Conservation (phyloP, 2,113 vertebrate genomes). For the Nothocercus nigrocapillus region DNA sequence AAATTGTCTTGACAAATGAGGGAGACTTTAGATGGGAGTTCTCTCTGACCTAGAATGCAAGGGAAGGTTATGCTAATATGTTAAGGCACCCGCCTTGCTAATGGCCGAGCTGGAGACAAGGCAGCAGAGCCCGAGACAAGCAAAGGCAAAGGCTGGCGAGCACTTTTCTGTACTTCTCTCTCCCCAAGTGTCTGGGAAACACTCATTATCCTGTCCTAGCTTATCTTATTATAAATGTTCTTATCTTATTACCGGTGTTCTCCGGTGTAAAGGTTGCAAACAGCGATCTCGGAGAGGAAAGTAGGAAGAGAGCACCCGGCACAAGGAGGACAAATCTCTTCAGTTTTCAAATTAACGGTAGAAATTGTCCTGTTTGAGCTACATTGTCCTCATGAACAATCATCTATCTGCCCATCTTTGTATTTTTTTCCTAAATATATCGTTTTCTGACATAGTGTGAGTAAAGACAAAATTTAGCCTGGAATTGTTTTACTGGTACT, state of each 20-base stretch:
- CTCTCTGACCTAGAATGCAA: conserved; percentile 50
- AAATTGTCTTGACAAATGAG: conserved; percentile 71
- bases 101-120: conserved; percentile 33
- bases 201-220: conserved; percentile 54
- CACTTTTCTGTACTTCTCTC: conserved; percentile 27
- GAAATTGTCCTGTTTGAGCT: neutral
- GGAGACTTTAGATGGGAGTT: conserved; percentile 58
- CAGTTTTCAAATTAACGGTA: conserved; percentile 9
- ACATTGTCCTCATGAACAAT: neutral
- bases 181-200: conserved; percentile 48
- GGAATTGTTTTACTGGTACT: neutral
- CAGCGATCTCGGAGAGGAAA: conserved; percentile 29
- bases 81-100: conserved; percentile 47
- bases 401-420: neutral
- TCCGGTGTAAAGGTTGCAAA: conserved; percentile 10
- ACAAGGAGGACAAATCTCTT: neutral
- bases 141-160: neutral
- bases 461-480: neutral
- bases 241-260: conserved; percentile 57
- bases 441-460: neutral
- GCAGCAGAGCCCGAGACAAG: neutral
- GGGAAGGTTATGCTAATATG: conserved; percentile 66
- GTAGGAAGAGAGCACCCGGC: conserved; percentile 9
- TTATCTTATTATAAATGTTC: conserved; percentile 38
- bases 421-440: neutral